Base-by-base conservation (phyloP, 2,888 invertebrate species). In the Thysanoteuthis rhombus region DNA sequence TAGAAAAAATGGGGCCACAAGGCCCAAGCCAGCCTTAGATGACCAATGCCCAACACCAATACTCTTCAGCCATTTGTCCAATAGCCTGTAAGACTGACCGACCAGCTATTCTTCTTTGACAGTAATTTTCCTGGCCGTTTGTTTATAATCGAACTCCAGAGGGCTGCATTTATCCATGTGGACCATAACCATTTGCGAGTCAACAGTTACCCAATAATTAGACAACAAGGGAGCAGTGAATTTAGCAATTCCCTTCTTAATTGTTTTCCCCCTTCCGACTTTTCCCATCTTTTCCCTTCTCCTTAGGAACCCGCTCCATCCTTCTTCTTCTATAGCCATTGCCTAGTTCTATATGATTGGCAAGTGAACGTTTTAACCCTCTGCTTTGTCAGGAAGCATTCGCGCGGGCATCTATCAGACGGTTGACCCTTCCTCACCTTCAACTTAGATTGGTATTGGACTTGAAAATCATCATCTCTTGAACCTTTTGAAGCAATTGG, bases 61-160 rank as follows among this genome's bases (percentile, higher is more conserved):
- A 16, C 75, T 75, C 75, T 75, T 75, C n/a, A 0, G n/a, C n/a
- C 75, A n/a, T 75, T 75, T n/a, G 75, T 75, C n/a, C n/a, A 36
- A 75, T 75, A 36, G 75, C 75, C 75, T 75, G 0, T n/a, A 36
- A 75, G 75, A 36, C 75, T 75, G 75, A 36, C 75, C 25, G 75
- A 36, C 75, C n/a, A 75, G 16, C 12, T 19, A 12, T 75, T 75
- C n/a, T 75, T 75, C 16, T 75, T 75, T 75, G 75, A 75, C 75
- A 75, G 75, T 75, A 75, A 75, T 75, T 75, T 75, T 75, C 75
- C 75, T 75, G 75, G n/a, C 75, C n/a, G 75, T 75, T 75, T 75
- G n/a, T 75, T 75, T n/a, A n/a, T 75, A 75, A 75, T 75, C 16
- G 36, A 75, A n/a, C n/a, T 75, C 75, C 3, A 36, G 75, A 75